Conservation (phyloP, 2,888 invertebrate genomes). For the Lomographa bimaculata region DNA sequence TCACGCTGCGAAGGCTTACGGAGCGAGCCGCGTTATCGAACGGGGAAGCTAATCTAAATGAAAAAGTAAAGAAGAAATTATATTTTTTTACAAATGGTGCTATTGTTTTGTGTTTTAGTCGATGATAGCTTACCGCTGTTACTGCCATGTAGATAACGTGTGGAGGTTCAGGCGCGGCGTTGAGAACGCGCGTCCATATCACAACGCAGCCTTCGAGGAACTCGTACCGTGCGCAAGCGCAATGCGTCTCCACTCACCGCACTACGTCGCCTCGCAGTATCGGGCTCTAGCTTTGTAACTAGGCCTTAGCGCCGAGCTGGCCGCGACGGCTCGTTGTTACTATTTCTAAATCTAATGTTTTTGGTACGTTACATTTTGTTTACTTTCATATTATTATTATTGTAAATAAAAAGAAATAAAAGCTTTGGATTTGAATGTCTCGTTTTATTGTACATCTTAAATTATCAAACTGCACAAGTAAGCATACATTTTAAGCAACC, state of each 20-base stretch:
- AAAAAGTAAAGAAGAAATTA: conserved; percentile 49
- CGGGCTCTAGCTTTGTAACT: too few relatives aligned
- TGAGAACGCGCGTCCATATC: conserved; percentile 52
- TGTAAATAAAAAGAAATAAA: conserved; percentile 80
- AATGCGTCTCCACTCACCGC: too few relatives aligned
- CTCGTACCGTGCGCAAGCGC: too few relatives aligned
- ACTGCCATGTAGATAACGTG: conserved; percentile 60
- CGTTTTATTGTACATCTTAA: too few relatives aligned
- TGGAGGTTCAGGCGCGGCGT: conserved; percentile 41
- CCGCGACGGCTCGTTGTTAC: conserved; percentile 41
- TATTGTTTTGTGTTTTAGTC: conserved; percentile 77
- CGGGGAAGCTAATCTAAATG: conserved; percentile 51
- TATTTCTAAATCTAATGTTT: conserved; percentile 69
- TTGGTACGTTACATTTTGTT: conserved; percentile 81
- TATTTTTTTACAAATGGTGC: conserved; percentile 83
- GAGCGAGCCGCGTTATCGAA: conserved; percentile 33
- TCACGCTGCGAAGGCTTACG: conserved; percentile 48
- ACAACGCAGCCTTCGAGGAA: too few relatives aligned
- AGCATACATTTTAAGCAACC: too few relatives aligned
- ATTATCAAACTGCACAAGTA: too few relatives aligned
- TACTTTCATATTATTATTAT: conserved; percentile 81
- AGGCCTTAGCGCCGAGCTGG: conserved; percentile 20
- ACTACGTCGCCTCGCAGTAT: too few relatives aligned
- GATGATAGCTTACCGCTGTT: conserved; percentile 70
- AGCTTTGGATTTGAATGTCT: conserved; percentile 77